Conservation (phyloP, 53 echinoderm and acorn worm species). For the Echinarachnius parma region DNA sequence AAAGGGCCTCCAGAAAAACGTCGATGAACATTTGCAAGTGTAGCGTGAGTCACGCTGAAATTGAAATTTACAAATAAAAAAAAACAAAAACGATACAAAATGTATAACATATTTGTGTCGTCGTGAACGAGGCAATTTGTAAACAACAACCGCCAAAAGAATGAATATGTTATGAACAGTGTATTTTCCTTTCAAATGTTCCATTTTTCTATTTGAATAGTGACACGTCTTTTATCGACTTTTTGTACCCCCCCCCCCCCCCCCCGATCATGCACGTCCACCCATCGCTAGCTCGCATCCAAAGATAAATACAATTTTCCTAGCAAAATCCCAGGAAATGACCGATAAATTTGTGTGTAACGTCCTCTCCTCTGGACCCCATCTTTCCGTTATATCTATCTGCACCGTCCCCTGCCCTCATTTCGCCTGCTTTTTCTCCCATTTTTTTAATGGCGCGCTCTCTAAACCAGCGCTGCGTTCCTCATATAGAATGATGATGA, state of each 20-base stretch:
- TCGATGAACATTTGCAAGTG: neutral
- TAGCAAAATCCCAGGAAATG: slow-evolving; percentile 45
- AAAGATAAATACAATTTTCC: slow-evolving; percentile 43
- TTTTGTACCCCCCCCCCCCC: no score
- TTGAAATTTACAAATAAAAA: neutral
- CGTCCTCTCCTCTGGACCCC: neutral
- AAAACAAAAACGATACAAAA: no score
- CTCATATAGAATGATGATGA: neutral
- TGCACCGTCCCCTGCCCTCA: slow-evolving; percentile 4
- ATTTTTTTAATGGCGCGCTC: neutral
- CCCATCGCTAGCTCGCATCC: slow-evolving; percentile 4
- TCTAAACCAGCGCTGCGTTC: neutral
- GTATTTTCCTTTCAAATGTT: no score
- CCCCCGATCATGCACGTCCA: slow-evolving; percentile 9
- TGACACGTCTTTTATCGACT: no score
- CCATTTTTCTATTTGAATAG: no score
- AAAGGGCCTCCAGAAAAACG: neutral
- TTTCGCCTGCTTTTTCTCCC: neutral
- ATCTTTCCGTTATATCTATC: neutral
- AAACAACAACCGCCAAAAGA: no score
- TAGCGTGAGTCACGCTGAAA: neutral
- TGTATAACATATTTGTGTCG: slow-evolving; percentile 18
- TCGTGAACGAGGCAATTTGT: no score
- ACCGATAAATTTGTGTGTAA: slow-evolving; percentile 48
- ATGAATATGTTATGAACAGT: no score